Evolutionary conservation across 1,140 invertebrate species (phyloP).

Genomic region (Coptotermes formosanus): DNA sequence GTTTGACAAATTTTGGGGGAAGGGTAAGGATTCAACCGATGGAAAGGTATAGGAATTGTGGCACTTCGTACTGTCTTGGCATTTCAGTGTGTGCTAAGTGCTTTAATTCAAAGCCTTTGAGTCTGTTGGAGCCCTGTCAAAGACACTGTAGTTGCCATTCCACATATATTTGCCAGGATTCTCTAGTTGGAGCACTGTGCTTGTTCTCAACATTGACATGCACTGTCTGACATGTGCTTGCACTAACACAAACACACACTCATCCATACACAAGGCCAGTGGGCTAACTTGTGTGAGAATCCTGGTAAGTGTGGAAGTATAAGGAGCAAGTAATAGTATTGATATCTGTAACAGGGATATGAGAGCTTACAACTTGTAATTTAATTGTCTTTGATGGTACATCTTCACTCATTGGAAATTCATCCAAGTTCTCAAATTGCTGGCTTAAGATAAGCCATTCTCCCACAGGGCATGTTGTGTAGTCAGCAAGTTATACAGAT

Average conservation of each 20-base stretch:
- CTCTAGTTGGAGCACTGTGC: background rate
- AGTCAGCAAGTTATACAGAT: background rate
- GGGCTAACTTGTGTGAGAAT: background rate
- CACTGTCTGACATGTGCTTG: background rate
- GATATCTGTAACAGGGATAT: too few species aligned
- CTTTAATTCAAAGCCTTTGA: slow-evolving; percentile 1
- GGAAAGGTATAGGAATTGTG: slow-evolving; percentile 28
- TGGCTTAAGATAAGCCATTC: background rate
- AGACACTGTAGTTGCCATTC: slow-evolving; percentile 16
- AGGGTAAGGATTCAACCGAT: slow-evolving; percentile 36
- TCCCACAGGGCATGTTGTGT: background rate
- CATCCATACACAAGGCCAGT: background rate
- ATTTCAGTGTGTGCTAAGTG: background rate
- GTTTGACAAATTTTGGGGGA: slow-evolving; percentile 85
- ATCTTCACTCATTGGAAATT: slow-evolving; percentile 20
- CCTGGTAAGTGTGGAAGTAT: background rate
- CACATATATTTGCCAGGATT: slow-evolving; percentile 8
- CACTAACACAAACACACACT: background rate
- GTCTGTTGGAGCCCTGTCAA: background rate
- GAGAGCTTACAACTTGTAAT: background rate
- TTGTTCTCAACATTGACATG: background rate
- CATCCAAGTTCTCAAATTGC: background rate
- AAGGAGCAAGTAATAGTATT: too few species aligned
- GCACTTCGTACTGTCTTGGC: background rate
- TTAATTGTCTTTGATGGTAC: slow-evolving; percentile 5